A percentile compares a stretch with the other conserved stretches of the same genome.
These are phyloP conservation scores for Apeltes quadracus DNA, from an alignment of 2,113 vertebrate genomes.

Conservation along the genomic window DNA sequence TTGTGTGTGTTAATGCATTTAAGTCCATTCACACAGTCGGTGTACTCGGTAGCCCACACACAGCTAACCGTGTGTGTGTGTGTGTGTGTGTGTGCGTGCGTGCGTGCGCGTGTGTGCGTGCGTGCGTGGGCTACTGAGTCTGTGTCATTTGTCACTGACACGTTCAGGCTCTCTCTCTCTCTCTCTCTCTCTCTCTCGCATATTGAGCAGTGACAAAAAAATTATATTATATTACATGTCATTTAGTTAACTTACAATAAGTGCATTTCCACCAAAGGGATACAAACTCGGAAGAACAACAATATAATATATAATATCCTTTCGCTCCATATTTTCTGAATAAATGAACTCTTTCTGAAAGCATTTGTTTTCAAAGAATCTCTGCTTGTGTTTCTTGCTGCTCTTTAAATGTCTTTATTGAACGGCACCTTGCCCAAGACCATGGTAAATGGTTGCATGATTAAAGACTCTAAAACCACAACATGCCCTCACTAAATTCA, in stretches of 20 bases:
- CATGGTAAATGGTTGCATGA: not conserved
- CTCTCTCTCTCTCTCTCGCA: slow-evolving; percentile 11
- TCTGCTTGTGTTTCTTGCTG: not conserved
- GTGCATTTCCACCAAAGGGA: too few relatives aligned
- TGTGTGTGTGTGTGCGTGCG: too few relatives aligned
- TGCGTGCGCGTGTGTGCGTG: too few relatives aligned
- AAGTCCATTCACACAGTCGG: slow-evolving; percentile 34
- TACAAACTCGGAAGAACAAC: too few relatives aligned
- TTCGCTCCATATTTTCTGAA: not conserved
- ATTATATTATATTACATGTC: too few relatives aligned
- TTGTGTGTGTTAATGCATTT: slow-evolving; percentile 34
- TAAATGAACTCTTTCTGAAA: not conserved
- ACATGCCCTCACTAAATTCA: not conserved
- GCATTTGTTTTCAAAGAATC: not conserved
- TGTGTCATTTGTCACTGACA: slow-evolving; percentile 64
- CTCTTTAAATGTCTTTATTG: slow-evolving; percentile 5
- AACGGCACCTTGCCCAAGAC: not conserved
- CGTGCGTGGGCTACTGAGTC: too few relatives aligned
- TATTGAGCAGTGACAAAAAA: not conserved
- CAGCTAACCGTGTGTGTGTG: slow-evolving; percentile 16
- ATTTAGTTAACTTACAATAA: too few relatives aligned
- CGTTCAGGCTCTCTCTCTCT: slow-evolving; percentile 32
- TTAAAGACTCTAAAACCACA: slow-evolving; percentile 5
- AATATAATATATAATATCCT: not conserved
- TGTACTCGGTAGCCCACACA: slow-evolving; percentile 43